Evolutionary conservation across 1,140 invertebrate species (phyloP), one percentile per base, ranked within the genome.

Genomic region (Caenorhabditis latens): DNA sequence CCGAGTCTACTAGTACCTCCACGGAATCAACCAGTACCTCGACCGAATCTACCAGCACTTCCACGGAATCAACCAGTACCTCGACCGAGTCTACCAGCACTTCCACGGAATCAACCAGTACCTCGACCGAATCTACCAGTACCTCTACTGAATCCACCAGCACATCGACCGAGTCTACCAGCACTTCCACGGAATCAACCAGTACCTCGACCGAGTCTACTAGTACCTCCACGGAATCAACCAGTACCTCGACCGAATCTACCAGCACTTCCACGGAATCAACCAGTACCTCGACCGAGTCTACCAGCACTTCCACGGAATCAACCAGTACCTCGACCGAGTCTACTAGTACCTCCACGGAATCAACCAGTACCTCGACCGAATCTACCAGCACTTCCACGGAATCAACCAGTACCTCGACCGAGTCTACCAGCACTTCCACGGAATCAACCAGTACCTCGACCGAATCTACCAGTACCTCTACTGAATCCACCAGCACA

Each of bases 181-280:
- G 65, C 1, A 86, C 71, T 5, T 43, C 65, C 16, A 67, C 65
- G 3, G 21, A 57, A 6, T 16, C 84, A 0, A 16, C 19, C 19
- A 57, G 50, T 8, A 83, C 82, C 16, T 32, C 83, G 21, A 84
- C 83, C 13, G 11, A 24, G 16, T 42, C 55, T 13, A 84, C 83
- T 5, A 40, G 42, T 4, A 61, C 83, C 4, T 32, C 32, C 1
- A 32, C 32, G 1, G 32, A 32, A 9, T 53, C 84, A 0, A 67
- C 84, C 4, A 40, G n/a, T 11, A 71, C 84, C 42, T 63, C 84
- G 32, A 85, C 58, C 21, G 32, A 57, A 6, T 42, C 84, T 67
- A 61, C 40, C 32, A 32, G 32, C 2, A 71, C 84, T 0, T 61
- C 65, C 46, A 67, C 84, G 11, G 24, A 57, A 16, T 53, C 84